phyloP scores from a whole-genome alignment of 1,140 invertebrate genomes.

The Monomorium pharaonis region DNA sequence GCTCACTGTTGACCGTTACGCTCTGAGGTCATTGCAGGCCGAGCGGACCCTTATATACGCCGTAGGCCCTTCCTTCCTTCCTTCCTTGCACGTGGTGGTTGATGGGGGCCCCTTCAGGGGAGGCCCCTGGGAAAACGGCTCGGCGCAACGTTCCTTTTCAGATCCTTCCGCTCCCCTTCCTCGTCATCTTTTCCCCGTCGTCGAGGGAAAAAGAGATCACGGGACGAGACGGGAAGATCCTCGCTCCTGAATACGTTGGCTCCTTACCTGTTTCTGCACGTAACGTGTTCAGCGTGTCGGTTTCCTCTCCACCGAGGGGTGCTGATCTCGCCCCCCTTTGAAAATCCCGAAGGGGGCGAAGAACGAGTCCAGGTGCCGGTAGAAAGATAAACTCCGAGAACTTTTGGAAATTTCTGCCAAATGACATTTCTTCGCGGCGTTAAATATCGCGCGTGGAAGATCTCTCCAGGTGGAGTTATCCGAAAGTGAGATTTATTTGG shows the following conservation, averaged over 20 bases:
- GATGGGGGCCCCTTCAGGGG: conserved; percentile 13
- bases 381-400: conserved; percentile 14
- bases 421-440: neutral
- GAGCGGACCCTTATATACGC: conserved; percentile 43
- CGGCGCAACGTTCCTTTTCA: conserved; percentile 36
- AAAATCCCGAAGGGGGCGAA: conserved; percentile 25
- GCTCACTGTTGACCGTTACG: neutral
- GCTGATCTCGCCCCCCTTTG: neutral
- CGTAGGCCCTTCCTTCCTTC: conserved; percentile 26
- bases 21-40: conserved; percentile 26
- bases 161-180: neutral
- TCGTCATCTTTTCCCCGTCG: neutral
- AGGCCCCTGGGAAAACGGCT: conserved; percentile 39
- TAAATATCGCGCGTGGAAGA: neutral
- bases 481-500: conserved; percentile 6
- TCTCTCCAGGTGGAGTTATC: neutral
- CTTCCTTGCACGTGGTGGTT: neutral
- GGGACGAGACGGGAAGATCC: neutral
- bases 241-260: neutral
- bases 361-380: conserved; percentile 23
- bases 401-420: neutral
- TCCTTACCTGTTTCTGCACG: conserved; percentile 44
- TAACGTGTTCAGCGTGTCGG: conserved; percentile 17
- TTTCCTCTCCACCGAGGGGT: conserved; percentile 26
- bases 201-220: conserved; percentile 16